phyloP scores from a whole-genome alignment of 2,797 vertebrate genomes.

The Pangasius krempfi region DNA sequence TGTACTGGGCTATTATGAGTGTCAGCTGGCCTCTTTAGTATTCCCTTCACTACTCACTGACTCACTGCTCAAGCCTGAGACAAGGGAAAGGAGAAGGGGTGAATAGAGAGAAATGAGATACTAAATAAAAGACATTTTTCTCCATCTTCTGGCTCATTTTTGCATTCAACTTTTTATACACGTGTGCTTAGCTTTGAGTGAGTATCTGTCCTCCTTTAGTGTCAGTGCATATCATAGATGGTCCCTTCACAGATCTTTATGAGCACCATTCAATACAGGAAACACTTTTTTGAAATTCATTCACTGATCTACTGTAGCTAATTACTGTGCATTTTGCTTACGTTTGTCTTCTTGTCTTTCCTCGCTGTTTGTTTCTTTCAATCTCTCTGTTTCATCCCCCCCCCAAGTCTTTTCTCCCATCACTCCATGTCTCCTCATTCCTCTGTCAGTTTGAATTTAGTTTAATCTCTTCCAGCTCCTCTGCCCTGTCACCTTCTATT shows the following conservation, averaged over 20 bases:
- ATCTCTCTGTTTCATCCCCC: constrained; percentile 50
- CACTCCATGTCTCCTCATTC: constrained; percentile 74
- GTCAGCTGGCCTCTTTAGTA: constrained; percentile 77
- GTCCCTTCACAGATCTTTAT: constrained; percentile 51
- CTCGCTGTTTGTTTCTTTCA: constrained; percentile 42
- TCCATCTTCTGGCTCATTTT: constrained; percentile 68
- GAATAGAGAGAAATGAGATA: constrained; percentile 37
- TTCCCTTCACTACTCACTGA: constrained; percentile 78
- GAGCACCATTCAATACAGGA: constrained; percentile 58
- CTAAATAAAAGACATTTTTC: constrained; percentile 59
- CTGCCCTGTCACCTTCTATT: constrained; percentile 75
- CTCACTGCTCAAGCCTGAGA: constrained; percentile 68
- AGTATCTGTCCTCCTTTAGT: constrained; percentile 31
- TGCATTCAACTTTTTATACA: constrained; percentile 60
- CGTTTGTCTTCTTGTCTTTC: constrained; percentile 3
- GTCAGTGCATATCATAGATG: constrained; percentile 29
- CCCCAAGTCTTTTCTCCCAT: constrained; percentile 61
- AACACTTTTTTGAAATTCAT: constrained; percentile 26
- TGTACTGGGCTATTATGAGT: constrained; percentile 67
- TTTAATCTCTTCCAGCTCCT: constrained; percentile 73
- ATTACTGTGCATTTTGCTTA: constrained; percentile 30
- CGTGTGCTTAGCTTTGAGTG: constrained; percentile 53
- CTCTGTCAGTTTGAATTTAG: constrained; percentile 78
- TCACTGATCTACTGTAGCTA: constrained; percentile 6
- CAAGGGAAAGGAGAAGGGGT: constrained; percentile 43